Conservation (phyloP, 2,797 vertebrate species). For the Garrulus glandarius region DNA sequence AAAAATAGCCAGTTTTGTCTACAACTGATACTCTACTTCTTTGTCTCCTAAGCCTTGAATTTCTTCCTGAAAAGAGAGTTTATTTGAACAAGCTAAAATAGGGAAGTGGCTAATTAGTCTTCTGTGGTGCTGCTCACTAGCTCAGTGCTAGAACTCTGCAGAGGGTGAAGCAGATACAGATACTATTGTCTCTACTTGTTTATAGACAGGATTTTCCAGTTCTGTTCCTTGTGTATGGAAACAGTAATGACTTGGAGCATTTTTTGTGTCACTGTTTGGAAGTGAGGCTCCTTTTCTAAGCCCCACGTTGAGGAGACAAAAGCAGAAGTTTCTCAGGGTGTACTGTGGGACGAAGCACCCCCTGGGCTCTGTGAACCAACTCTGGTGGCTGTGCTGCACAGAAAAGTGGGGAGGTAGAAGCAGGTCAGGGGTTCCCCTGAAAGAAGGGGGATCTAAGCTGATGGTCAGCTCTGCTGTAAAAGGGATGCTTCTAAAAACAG, state of each 20-base stretch:
- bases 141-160: not conserved
- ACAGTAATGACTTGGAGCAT: not conserved
- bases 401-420: not conserved
- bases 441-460: not conserved
- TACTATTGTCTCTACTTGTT: not conserved
- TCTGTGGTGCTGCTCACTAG: not conserved
- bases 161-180: not conserved
- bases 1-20: not conserved
- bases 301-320: not conserved
- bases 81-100: not conserved
- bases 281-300: not conserved
- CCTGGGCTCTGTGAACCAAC: not conserved
- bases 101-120: not conserved
- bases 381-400: not conserved
- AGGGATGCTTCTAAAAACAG: not conserved
- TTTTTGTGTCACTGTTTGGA: not conserved
- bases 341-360: not conserved
- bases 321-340: not conserved
- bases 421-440: not conserved
- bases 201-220: conserved; percentile 27
- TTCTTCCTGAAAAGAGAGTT: not conserved
- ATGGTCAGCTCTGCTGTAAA: not conserved
- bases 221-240: not conserved
- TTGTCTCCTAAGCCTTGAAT: not conserved
- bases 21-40: not conserved